Evolutionary conservation across 1,140 invertebrate species (phyloP), one percentile per base, ranked within the genome.

Genomic region (Dendrolimus punctatus): DNA sequence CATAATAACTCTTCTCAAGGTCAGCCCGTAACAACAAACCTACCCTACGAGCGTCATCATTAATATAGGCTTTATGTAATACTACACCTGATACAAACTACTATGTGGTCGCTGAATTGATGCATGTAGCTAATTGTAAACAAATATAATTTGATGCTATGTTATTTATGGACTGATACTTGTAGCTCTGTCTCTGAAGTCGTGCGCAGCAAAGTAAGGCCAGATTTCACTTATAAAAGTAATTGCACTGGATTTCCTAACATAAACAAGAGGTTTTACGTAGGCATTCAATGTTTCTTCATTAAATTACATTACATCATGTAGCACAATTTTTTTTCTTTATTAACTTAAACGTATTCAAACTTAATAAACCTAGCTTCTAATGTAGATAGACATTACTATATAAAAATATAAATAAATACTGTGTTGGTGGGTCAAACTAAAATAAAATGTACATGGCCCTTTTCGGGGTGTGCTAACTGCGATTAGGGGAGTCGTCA

Each of bases 401-500:
- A 50, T 55, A 6, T 40, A 38, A 55, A 45, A 49, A 57, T 53
- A 60, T 52, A 51, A 38, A 37, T 60, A 50, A 57, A 48, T 58
- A 63, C 54, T 51, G 23, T 62, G 61, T 57, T 66, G 75, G 72
- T 67, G 62, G 54, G 49, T 36, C 49, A 53, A 39, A 69, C 69
- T 83, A 81, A 82, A 82, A 82, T 80, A 81, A 76, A 68, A 72
- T 54, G 48, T 62, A 49, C 41, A 45, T 73, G 68, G 43, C 75
- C 73, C 64, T 73, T 74, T 73, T 71, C 68, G 70, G 76, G 76
- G 79, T 78, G 76, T 70, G 65, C 62, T 70, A 65, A 69, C 62
- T 74, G 59, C 62, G 65, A 73, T 76, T 77, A 77, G 82, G 83
- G 80, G 79, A 78, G 66, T 50, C 55, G 67, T 71, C 53, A 55